phyloP scores from a whole-genome alignment of 37 sponge, comb jelly and placozoan species.

The Spongilla lacustris region DNA sequence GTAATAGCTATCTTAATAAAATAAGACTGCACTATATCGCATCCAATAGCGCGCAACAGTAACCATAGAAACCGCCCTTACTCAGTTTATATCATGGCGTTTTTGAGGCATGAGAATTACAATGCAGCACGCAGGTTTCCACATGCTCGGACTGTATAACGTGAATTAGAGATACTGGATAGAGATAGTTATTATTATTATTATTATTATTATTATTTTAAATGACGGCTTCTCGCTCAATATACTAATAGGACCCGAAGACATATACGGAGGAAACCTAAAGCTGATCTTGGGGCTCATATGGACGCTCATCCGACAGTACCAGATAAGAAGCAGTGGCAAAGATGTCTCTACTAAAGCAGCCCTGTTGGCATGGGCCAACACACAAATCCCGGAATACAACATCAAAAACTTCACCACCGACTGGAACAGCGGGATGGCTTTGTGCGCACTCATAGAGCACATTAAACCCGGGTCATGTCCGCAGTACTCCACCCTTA shows the following conservation, averaged over 20 bases:
- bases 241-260: slow-evolving; percentile 82
- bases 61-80: too few relatives aligned
- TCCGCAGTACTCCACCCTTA: slow-evolving; percentile 76
- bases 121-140: too few relatives aligned
- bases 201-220: too few relatives aligned
- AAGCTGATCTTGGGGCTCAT: slow-evolving; percentile 95
- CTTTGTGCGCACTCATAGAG: slow-evolving; percentile 86
- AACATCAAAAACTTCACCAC: slow-evolving; percentile 86
- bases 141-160: too few relatives aligned
- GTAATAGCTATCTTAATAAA: too few relatives aligned
- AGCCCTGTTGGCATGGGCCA: slow-evolving; percentile 89
- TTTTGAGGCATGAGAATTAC: too few relatives aligned
- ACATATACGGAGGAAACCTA: slow-evolving; percentile 86
- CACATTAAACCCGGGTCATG: slow-evolving; percentile 78
- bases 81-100: too few relatives aligned
- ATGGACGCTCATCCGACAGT: slow-evolving; percentile 92
- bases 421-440: slow-evolving; percentile 89
- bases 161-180: too few relatives aligned
- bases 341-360: slow-evolving; percentile 74
- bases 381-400: slow-evolving; percentile 74
- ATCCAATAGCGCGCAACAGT: too few relatives aligned
- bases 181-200: too few relatives aligned
- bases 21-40: too few relatives aligned
- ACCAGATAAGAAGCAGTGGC: slow-evolving; percentile 84
- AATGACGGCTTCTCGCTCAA: too few relatives aligned